phyloP scores from a whole-genome alignment of 2,113 vertebrate species.

The Cyanocitta stelleri region DNA sequence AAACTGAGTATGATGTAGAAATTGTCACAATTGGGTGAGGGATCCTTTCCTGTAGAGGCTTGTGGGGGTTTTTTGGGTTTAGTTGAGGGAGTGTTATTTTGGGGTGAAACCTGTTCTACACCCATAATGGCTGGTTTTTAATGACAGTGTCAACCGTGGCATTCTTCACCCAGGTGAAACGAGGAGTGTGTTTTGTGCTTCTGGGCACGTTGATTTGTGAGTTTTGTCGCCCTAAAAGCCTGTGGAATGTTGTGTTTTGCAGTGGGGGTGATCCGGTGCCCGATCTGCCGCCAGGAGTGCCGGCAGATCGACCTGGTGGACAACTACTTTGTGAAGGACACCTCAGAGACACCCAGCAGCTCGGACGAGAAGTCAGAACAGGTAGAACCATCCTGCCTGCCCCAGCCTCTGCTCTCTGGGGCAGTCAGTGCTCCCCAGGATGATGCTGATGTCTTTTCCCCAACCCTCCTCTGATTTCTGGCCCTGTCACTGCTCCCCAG shows the following conservation, averaged over 20 bases:
- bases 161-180: not conserved
- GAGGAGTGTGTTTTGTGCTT: too few species aligned
- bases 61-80: not conserved
- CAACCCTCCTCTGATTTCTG: rapidly evolving
- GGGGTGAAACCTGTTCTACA: too few species aligned
- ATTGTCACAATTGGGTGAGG: not conserved
- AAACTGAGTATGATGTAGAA: not conserved
- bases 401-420: not conserved
- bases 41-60: not conserved
- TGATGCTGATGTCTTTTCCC: not conserved
- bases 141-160: rapidly evolving
- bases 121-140: not conserved
- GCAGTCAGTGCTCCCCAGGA: not conserved
- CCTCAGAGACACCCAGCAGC: conserved; percentile 69
- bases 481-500: not conserved
- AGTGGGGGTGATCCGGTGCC: conserved; percentile 86
- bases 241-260: not conserved
- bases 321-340: conserved; percentile 95
- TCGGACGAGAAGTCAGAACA: conserved; percentile 91
- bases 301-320: conserved; percentile 95
- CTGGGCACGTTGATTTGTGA: rapidly evolving
- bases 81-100: not conserved
- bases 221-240: rapidly evolving
- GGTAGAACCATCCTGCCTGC: conserved; percentile 64
- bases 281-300: conserved; percentile 93